Evolutionary conservation across 1,140 invertebrate genomes (phyloP), one percentile per base, ranked within the genome.

Genomic region (Phocides pigmalion): DNA sequence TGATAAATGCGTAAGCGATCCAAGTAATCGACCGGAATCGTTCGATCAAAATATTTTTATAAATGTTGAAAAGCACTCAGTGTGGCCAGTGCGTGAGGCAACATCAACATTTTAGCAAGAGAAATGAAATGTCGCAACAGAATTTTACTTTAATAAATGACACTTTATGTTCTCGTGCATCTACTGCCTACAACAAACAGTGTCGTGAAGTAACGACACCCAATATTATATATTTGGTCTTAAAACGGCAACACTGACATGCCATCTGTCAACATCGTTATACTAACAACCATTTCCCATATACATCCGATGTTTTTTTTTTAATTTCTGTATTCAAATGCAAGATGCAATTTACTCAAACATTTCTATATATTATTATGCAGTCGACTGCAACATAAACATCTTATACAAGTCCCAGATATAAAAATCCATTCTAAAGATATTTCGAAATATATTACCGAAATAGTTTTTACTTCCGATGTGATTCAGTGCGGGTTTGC

Each of bases 141-240:
- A 62, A 37, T 20, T 42, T 64, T 65, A 70, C 41, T 73, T 67
- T 32, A 62, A 51, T 39, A 44, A 42, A 47, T 49, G 61, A n/a
- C n/a, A n/a, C n/a, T n/a, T 66, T 66, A 71, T 32, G 53, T 74
- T 59, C 25, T 49, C 14, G 49, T 67, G 70, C 70, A 46, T 25
- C 72, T 78, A 78, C 63, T 39, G 47, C 51, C 73, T 74, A 79
- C 74, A 11, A 44, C 32, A 66, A 59, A 62, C 51, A 39, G 47
- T 49, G 25, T 61, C 61, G 58, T 37, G 19, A 49, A 64, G 62
- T 70, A 71, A 59, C 68, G 64, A 72, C 64, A 76, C 51, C 66
- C 66, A 68, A 72, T 62, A 62, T 19, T 47, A 68, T 70, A 67
- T 72, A 74, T 68, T 79, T 80, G 77, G 74, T 80, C 74, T 59